These are phyloP conservation scores for Seriola aureovittata DNA, from an alignment of 2,113 vertebrate species.

Conservation along the genomic window DNA sequence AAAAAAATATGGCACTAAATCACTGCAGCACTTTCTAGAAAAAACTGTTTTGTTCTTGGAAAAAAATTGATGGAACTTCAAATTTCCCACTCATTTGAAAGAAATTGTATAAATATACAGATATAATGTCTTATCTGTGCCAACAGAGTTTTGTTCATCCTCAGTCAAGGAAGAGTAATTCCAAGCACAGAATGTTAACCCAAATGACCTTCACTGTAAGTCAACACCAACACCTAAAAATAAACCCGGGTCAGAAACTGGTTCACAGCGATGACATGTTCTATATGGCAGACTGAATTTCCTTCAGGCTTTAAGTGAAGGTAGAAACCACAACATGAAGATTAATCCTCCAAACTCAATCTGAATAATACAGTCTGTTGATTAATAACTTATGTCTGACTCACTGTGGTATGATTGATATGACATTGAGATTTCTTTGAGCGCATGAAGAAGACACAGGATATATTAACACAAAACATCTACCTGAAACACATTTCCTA, in stretches of 20 bases:
- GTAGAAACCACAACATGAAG: constrained; percentile 23
- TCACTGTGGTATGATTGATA: constrained; percentile 5
- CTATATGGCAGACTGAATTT: constrained; percentile 39
- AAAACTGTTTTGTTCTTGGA: neutral
- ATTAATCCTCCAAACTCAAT: constrained; percentile 16
- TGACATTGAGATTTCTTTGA: too few species aligned
- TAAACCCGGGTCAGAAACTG: constrained; percentile 63
- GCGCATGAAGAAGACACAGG: neutral
- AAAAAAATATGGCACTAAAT: constrained; percentile 11
- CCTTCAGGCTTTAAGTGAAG: constrained; percentile 31
- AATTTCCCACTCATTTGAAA: constrained; percentile 12
- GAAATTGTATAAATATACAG: constrained; percentile 1
- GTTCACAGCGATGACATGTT: constrained; percentile 58
- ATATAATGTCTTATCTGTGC: constrained; percentile 8
- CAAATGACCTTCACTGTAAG: constrained; percentile 74
- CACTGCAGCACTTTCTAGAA: constrained; percentile 19
- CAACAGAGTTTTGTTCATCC: constrained; percentile 26
- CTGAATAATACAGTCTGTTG: constrained; percentile 26
- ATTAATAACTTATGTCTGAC: constrained; percentile 37
- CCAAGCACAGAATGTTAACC: constrained; percentile 44
- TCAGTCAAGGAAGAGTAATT: constrained; percentile 34
- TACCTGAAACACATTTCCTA: constrained; percentile 27
- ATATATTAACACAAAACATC: constrained; percentile 22
- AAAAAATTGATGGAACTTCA: neutral
- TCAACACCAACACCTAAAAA: constrained; percentile 73